Conservation (phyloP, 1,140 invertebrate genomes). For the Nephotettix cincticeps region DNA sequence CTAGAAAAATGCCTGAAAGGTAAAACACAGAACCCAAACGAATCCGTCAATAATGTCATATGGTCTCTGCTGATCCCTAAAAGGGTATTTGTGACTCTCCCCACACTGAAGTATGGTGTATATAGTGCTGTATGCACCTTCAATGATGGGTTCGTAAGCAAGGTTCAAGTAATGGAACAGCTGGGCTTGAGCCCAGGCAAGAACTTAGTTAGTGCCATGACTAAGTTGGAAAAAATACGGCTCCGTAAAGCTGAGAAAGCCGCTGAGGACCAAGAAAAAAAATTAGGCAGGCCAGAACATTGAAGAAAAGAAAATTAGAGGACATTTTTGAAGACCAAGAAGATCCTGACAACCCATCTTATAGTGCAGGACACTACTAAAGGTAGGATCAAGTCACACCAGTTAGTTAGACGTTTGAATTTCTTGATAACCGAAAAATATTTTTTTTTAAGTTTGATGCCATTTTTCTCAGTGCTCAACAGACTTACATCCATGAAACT, state of each 20-base stretch:
- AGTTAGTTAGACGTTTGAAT: not conserved
- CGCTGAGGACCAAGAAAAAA: slow-evolving; percentile 6
- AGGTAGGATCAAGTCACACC: not conserved
- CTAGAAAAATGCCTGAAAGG: slow-evolving; percentile 9
- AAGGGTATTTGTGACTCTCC: not conserved
- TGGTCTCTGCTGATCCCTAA: not conserved
- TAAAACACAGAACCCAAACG: slow-evolving; percentile 19
- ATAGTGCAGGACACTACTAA: slow-evolving; percentile 8
- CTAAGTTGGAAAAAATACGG: not conserved
- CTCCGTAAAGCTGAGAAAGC: slow-evolving; percentile 17
- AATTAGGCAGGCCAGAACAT: slow-evolving; percentile 11
- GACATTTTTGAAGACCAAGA: slow-evolving; percentile 6
- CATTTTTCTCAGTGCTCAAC: not conserved
- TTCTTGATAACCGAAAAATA: not conserved
- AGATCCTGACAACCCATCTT: slow-evolving; percentile 5
- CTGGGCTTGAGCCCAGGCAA: slow-evolving; percentile 10
- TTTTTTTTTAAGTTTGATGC: not conserved
- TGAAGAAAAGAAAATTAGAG: slow-evolving; percentile 8
- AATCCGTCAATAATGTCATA: slow-evolving; percentile 4
- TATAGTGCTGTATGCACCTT: not conserved
- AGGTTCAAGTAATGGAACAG: slow-evolving; percentile 10
- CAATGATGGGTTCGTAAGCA: slow-evolving; percentile 1
- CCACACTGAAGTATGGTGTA: slow-evolving; percentile 2
- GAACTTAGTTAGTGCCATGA: slow-evolving; percentile 5
- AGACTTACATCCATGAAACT: not conserved